Evolutionary conservation across 2,113 vertebrate genomes (phyloP).

Genomic region (Galeopterus variegatus): DNA sequence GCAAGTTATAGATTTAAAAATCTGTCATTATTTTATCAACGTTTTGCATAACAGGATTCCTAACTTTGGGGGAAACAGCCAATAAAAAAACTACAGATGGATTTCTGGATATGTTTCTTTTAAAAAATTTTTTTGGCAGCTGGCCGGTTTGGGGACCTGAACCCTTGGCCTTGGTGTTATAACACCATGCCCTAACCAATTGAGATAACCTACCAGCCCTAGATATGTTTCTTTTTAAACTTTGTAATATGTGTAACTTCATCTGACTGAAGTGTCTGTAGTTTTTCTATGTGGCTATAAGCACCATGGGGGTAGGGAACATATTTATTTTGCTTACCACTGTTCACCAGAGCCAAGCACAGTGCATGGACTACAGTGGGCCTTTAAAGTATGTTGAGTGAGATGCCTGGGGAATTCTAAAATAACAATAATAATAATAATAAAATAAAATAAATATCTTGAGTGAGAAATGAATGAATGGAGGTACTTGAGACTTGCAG

Average conservation of each 20-base stretch:
- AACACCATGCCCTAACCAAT: no score
- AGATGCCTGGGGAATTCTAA: no score
- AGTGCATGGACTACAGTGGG: background rate
- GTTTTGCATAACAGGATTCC: constrained; percentile 27
- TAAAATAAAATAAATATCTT: background rate
- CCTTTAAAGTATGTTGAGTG: background rate
- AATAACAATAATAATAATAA: no score
- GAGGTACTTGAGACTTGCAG: background rate
- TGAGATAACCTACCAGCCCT: no score
- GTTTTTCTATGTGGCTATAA: background rate
- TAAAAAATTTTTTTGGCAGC: no score
- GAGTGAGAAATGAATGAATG: background rate
- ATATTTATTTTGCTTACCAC: background rate
- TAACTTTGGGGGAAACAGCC: background rate
- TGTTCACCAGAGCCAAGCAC: background rate
- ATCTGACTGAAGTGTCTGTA: background rate
- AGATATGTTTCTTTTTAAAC: background rate
- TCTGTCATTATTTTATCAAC: background rate
- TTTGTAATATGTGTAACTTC: background rate
- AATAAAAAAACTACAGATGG: background rate
- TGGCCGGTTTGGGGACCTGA: no score
- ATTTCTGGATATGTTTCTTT: background rate
- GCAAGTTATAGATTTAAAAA: background rate
- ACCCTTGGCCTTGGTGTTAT: no score
- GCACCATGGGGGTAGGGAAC: background rate